Evolutionary conservation across 2,797 vertebrate species (phyloP), one percentile per base, ranked within the genome.

Genomic region (Acipenser oxyrinchus): DNA sequence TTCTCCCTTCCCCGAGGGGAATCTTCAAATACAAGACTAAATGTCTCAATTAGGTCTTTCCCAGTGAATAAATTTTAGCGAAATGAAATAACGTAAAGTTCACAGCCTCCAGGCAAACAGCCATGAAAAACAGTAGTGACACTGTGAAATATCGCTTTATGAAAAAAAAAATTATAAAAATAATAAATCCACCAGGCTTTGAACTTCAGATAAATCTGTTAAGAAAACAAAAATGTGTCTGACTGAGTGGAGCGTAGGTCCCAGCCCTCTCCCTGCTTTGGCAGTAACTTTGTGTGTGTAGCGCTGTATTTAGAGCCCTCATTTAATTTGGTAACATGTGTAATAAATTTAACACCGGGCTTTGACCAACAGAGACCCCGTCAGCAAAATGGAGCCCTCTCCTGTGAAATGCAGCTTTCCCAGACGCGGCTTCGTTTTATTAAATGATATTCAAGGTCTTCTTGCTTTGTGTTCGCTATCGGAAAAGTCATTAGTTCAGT

Each of bases 341-440:
- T 77, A 79, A 81, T 74, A 84, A 85, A 86, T 87, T 79, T 85
- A 84, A 79, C 77, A 82, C 84, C 81, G 81, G 72, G 83, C 84
- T 86, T 85, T 75, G 81, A 73, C 77, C 61, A 81, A 80, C 81
- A 79, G 37, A 37, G 37, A 37, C 37, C 37, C 37, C 37, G 37
- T 37, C 37, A 37, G 37, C 37, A 37, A 37, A 37, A 37, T 4
- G 37, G 37, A 37, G 37, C 37, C 37, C 37, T 37, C 37, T 37
- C 37, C 37, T 37, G 37, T 37, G 37, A 37, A 37, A 4, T 37
- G 37, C 37, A 37, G 37, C 37, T 37, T 37, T 37, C 37, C 37
- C 37, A 37, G 37, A 5, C 37, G 37, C 37, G 37, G 37, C 37
- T 37, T 37, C 5, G 5, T 37, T 37, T 37, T 37, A 37, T 37